These are phyloP conservation scores for Branchipolynoe longqiensis DNA, from an alignment of 2,888 invertebrate genomes.

Conservation along the genomic window DNA sequence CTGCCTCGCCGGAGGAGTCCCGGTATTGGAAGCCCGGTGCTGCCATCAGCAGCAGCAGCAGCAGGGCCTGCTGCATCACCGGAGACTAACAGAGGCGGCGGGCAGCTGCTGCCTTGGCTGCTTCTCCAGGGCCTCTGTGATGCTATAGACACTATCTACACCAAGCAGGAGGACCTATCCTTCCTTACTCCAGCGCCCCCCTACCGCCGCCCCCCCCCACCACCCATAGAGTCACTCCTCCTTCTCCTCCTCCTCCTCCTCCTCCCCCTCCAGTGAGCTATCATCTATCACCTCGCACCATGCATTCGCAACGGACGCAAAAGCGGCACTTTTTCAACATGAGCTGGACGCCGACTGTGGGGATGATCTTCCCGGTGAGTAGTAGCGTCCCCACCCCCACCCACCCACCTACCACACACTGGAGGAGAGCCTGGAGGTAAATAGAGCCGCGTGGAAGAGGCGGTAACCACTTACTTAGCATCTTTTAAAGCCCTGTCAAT, in stretches of 20 bases:
- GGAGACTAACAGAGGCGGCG: not conserved
- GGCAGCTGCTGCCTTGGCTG: not conserved
- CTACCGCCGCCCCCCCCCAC: not conserved
- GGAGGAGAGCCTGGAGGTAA: no score
- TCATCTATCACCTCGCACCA: not conserved
- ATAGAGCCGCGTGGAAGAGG: no score
- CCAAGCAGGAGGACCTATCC: not conserved
- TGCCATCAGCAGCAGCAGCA: not conserved
- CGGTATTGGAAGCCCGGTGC: no score
- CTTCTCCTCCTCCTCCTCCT: no score
- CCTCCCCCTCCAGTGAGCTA: no score
- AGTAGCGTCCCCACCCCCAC: not conserved
- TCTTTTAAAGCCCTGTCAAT: no score
- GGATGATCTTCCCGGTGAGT: conserved; percentile 22
- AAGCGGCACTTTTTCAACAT: conserved; percentile 34
- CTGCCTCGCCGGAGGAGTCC: not conserved
- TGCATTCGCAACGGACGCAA: conserved; percentile 13
- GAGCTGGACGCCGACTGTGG: conserved; percentile 14
- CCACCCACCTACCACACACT: no score
- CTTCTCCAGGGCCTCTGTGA: no score
- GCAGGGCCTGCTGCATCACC: not conserved
- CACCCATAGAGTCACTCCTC: no score
- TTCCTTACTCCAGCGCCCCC: not conserved
- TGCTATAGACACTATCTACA: no score
- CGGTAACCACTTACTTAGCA: no score